Evolutionary conservation across 1,140 invertebrate species (phyloP), one percentile per base, ranked within the genome.

Genomic region (Phenacoccus solenopsis): DNA sequence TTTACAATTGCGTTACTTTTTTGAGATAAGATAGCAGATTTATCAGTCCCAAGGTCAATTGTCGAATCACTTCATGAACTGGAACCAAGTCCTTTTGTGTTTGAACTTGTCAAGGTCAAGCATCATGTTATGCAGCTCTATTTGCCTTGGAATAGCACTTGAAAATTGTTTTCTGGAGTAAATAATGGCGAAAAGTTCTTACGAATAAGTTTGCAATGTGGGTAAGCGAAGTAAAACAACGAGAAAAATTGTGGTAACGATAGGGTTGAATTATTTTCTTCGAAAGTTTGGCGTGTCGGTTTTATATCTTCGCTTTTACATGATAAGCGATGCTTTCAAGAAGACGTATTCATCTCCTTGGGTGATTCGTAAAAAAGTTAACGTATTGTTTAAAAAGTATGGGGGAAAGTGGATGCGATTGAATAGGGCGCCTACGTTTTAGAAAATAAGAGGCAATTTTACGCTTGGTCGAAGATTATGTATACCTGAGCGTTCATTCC

Each of bases 321-420:
- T n/a, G n/a, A n/a, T 49, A 49, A n/a, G 20, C 38, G 20, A 49
- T 16, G 38, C 38, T 49, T 49, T 49, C 38, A 49, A 49, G 38
- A 49, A 49, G 38, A n/a, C 38, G 38, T n/a, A 49, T 49, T 49
- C 20, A 49, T 49, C 38, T 49, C 38, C 12, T 49, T 49, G 38
- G 12, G 38, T n/a, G 38, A 49, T 49, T 49, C 20, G 38, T 49
- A 49, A 49, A n/a, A 49, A 49, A n/a, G 38, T 16, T 49, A 49
- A 49, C 38, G 38, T 49, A 49, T 49, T 49, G 38, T 49, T 49
- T 49, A 49, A 49, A 49, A 49, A 49, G 38, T 49, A 32, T 32
- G 38, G 38, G 3, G 38, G 38, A 49, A 16, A 49, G 20, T n/a
- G 38, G 38, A n/a, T 49, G n/a, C 38, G 38, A 49, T 16, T n/a